These are phyloP conservation scores for Mohoua ochrocephala DNA, from an alignment of 2,113 vertebrate genomes.

Conservation along the genomic window DNA sequence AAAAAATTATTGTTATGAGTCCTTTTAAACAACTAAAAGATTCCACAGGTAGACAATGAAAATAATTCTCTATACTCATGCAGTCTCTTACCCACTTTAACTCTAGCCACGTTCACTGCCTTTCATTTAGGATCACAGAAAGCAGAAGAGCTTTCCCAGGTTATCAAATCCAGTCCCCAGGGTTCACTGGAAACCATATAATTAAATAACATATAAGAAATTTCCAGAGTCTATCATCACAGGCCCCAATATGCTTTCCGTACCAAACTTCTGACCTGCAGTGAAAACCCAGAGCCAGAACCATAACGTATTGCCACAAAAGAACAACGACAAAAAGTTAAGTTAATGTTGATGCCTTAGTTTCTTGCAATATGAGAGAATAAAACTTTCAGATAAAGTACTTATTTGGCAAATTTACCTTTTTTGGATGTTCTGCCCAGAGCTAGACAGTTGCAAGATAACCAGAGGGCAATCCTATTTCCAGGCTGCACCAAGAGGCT, in stretches of 20 bases:
- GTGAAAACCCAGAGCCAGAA: not conserved
- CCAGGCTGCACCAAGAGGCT: not conserved
- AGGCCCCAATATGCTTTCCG: not conserved
- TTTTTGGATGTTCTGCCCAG: not conserved
- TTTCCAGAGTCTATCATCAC: not conserved
- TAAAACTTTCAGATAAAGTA: not conserved
- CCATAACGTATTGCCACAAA: not conserved
- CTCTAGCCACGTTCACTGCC: not conserved
- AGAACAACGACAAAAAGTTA: not conserved
- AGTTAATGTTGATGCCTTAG: not conserved
- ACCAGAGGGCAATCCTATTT: not conserved
- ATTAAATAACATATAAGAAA: not conserved
- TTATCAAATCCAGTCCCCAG: not conserved
- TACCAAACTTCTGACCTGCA: not conserved
- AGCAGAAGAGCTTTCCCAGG: not conserved
- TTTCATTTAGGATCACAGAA: not conserved
- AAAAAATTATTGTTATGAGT: not conserved
- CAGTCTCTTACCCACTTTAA: not conserved
- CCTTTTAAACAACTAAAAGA: not conserved
- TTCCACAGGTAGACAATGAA: not conserved
- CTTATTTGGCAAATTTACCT: not conserved
- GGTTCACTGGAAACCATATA: not conserved
- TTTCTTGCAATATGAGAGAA: not conserved
- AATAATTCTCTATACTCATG: not conserved
- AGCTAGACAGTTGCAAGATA: not conserved